Evolutionary conservation across 2,113 vertebrate species (phyloP).

Genomic region (Pelodiscus sinensis): DNA sequence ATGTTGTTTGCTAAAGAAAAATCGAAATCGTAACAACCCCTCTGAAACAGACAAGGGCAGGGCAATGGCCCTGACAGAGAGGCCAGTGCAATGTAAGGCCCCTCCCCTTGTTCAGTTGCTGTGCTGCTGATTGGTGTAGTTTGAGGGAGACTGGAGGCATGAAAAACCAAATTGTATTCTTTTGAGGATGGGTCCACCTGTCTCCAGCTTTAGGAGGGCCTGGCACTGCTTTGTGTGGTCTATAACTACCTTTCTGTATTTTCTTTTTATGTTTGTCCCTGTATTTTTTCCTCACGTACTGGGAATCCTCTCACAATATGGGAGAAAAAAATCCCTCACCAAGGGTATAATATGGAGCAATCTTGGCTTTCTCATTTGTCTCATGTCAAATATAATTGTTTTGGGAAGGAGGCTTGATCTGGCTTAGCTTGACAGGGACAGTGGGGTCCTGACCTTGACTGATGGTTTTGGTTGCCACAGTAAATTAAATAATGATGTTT

Average conservation of each 20-base stretch:
- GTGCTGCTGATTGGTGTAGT: background rate
- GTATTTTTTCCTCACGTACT: background rate
- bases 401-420: background rate
- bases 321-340: background rate
- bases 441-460: background rate
- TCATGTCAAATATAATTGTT: background rate
- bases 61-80: background rate
- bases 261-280: background rate
- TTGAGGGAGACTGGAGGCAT: background rate
- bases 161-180: background rate
- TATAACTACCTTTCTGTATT: background rate
- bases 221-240: background rate
- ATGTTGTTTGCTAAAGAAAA: background rate
- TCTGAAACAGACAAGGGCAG: background rate
- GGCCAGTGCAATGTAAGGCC: background rate
- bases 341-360: background rate
- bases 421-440: background rate
- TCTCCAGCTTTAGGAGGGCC: background rate
- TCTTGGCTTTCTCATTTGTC: background rate
- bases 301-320: background rate
- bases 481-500: background rate
- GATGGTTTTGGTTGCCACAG: background rate
- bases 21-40: background rate
- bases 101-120: background rate
- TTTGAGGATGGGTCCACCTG: background rate